A percentile compares a stretch with the other conserved stretches of the same genome.
phyloP scores from a whole-genome alignment of 2,113 vertebrate species.

The Castor canadensis region DNA sequence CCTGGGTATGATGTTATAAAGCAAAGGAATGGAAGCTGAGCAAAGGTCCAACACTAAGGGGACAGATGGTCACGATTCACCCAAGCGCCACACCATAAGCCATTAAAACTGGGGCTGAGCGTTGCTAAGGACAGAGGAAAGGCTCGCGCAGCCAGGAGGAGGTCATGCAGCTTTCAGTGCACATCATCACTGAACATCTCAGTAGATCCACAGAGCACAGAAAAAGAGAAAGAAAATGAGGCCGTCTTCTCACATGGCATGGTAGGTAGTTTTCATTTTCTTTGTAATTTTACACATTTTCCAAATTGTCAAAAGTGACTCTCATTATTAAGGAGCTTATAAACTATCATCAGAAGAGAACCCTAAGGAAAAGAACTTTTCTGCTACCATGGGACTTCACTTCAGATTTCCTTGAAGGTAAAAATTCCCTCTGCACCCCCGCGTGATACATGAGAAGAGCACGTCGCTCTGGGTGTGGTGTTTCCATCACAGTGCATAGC shows the following conservation, averaged over 20 bases:
- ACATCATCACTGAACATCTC: no score
- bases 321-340: background rate
- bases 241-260: background rate
- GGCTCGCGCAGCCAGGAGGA: no score
- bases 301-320: background rate
- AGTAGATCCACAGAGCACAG: no score
- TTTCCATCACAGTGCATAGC: background rate
- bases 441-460: background rate
- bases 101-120: background rate
- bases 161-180: no score
- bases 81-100: background rate
- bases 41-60: background rate
- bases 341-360: background rate
- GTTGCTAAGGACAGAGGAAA: background rate
- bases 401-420: slow-evolving; percentile 35
- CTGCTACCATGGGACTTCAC: background rate
- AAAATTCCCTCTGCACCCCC: background rate
- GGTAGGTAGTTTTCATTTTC: background rate
- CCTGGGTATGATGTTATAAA: no score
- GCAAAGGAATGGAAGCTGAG: background rate
- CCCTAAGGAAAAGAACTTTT: slow-evolving; percentile 1
- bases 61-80: background rate
- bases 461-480: background rate
- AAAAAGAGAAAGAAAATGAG: background rate
- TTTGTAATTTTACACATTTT: slow-evolving; percentile 5